A percentile compares a stretch with the other conserved stretches of the same genome.
phyloP scores from a whole-genome alignment of 2,113 vertebrate genomes.

The Burhinus oedicnemus region DNA sequence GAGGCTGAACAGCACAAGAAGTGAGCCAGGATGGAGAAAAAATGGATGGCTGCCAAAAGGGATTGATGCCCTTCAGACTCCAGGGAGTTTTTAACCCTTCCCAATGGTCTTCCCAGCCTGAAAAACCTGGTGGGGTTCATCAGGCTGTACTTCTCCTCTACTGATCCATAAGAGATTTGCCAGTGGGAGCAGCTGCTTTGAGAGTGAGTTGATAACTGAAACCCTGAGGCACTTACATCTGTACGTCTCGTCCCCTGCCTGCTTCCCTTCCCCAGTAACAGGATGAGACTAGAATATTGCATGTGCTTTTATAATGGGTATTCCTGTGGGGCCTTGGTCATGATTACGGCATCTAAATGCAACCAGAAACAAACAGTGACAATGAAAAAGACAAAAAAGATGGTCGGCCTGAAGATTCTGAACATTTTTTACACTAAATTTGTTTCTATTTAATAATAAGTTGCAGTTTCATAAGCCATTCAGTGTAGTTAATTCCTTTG shows the following conservation, averaged over 20 bases:
- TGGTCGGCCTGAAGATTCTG: not conserved
- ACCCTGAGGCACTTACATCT: slow-evolving; percentile 33
- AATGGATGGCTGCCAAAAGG: not conserved
- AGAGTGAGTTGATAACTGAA: not conserved
- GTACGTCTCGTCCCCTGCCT: not conserved
- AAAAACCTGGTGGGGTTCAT: slow-evolving; percentile 12
- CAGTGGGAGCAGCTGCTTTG: slow-evolving; percentile 35
- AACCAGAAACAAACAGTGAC: not conserved
- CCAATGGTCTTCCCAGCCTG: not conserved
- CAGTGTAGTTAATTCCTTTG: not conserved
- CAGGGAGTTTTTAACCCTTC: slow-evolving; percentile 41
- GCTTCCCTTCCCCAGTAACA: not conserved
- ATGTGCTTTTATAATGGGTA: not conserved
- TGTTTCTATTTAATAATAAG: not conserved
- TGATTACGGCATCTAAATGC: not conserved
- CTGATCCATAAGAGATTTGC: not conserved
- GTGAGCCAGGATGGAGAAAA: not conserved
- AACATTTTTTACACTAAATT: not conserved
- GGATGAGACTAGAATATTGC: not conserved
- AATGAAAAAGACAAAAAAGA: not conserved
- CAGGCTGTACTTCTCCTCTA: not conserved
- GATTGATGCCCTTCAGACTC: slow-evolving; percentile 26
- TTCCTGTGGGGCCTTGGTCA: not conserved
- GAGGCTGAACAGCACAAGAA: not conserved
- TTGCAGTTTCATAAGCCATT: not conserved